Evolutionary conservation across 92 coral and sea anemone genomes (phyloP).

Genomic region (Zoanthus sociatus): DNA sequence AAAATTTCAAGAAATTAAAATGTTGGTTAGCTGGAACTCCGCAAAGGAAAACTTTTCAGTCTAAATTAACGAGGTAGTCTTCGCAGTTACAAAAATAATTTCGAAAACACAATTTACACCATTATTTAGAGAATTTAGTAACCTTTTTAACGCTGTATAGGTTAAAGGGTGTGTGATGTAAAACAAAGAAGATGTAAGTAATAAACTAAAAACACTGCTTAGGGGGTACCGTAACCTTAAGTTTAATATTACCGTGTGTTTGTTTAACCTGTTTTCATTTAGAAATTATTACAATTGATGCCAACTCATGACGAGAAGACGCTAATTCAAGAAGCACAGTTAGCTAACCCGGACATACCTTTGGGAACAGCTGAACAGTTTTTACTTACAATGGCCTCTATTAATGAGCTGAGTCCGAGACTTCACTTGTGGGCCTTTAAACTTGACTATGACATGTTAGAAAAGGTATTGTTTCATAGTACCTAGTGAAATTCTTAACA

Average conservation of each 20-base stretch:
- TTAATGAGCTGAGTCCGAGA: slow-evolving; percentile 90
- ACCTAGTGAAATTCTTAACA: background rate
- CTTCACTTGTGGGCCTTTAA: slow-evolving; percentile 95
- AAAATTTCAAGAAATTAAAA: no score
- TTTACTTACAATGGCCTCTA: slow-evolving; percentile 88
- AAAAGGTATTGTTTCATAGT: slow-evolving; percentile 75
- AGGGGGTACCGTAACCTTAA: background rate
- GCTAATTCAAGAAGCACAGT: slow-evolving; percentile 91
- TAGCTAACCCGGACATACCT: slow-evolving; percentile 94
- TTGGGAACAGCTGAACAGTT: slow-evolving; percentile 97
- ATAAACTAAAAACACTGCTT: no score
- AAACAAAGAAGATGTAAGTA: no score
- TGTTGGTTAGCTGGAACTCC: no score
- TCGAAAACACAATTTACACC: no score
- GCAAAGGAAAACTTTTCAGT: no score
- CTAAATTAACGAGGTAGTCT: no score
- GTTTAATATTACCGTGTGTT: background rate
- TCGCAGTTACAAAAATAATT: no score
- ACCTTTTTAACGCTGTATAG: no score
- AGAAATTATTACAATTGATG: slow-evolving; percentile 92
- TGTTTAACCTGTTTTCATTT: background rate
- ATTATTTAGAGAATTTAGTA: no score
- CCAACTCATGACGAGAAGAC: slow-evolving; percentile 95
- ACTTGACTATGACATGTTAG: slow-evolving; percentile 95
- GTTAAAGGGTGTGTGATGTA: no score